Evolutionary conservation across 2,888 invertebrate genomes (phyloP).

Genomic region (Proisotoma minuta): DNA sequence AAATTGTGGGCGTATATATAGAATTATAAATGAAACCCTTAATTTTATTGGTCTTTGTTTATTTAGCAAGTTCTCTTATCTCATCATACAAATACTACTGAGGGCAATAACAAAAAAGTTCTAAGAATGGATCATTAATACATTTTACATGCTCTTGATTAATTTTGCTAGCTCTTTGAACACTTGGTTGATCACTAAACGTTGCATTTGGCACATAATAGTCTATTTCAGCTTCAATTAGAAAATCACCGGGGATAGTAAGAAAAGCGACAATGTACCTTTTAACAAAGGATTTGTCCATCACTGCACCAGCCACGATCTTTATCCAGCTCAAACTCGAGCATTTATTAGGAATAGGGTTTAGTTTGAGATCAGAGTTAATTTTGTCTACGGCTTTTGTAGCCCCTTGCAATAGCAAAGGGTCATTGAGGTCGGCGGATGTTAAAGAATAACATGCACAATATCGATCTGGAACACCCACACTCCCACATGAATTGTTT

Average conservation of each 20-base stretch:
- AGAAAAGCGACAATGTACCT: conserved; percentile 6
- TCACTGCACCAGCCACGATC: conserved; percentile 1
- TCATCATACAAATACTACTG: too few species aligned
- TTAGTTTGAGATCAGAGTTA: not conserved
- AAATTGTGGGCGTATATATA: too few species aligned
- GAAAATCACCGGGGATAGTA: conserved; percentile 4
- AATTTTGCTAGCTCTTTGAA: conserved; percentile 4
- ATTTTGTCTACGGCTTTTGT: not conserved
- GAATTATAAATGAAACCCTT: too few species aligned
- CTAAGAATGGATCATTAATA: not conserved
- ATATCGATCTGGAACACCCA: not conserved
- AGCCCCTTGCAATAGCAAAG: not conserved
- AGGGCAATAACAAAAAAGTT: conserved; percentile 8
- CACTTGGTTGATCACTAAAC: not conserved
- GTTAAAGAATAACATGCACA: not conserved
- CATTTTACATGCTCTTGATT: conserved; percentile 4
- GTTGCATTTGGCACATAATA: not conserved
- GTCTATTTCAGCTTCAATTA: conserved; percentile 8
- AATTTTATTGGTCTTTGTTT: too few species aligned
- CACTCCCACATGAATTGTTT: not conserved
- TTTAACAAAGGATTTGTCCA: not conserved
- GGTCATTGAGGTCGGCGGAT: not conserved
- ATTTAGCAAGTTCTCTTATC: too few species aligned
- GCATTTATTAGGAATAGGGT: not conserved
- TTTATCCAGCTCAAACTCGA: not conserved